These are phyloP conservation scores for Chamaea fasciata DNA, from an alignment of 2,113 vertebrate species.

Conservation along the genomic window DNA sequence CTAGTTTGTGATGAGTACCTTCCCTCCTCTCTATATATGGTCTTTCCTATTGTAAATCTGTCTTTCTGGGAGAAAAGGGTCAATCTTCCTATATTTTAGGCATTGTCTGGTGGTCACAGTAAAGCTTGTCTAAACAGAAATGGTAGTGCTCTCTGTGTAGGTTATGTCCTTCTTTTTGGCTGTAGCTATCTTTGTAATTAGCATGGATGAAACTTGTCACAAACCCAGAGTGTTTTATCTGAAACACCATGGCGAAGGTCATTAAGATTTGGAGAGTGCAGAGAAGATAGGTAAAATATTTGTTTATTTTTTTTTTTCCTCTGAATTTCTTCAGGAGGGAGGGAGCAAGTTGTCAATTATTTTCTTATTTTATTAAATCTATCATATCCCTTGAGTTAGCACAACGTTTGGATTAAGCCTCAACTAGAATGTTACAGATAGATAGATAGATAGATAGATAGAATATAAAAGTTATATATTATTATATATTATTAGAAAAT, in stretches of 20 bases:
- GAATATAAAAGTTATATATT: background rate
- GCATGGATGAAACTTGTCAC: background rate
- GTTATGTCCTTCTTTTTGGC: background rate
- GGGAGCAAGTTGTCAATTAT: background rate
- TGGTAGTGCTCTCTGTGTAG: fast-evolving
- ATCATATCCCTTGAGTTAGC: background rate
- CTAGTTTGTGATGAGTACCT: background rate
- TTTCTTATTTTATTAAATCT: background rate
- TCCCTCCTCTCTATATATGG: background rate
- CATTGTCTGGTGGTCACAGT: background rate
- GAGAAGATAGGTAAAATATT: background rate
- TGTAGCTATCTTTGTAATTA: background rate
- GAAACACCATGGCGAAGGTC: background rate
- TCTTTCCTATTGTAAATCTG: background rate
- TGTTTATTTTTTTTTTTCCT: background rate
- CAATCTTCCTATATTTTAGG: background rate
- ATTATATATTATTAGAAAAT: background rate
- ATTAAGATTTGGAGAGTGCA: background rate
- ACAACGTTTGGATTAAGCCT: background rate
- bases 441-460: too few relatives aligned
- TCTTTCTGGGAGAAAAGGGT: background rate
- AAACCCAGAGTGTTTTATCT: background rate
- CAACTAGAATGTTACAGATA: background rate
- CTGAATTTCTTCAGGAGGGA: background rate
- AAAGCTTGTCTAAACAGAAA: background rate